These are phyloP conservation scores for Empis stercorea DNA, from an alignment of 2,888 invertebrate genomes.

Conservation along the genomic window DNA sequence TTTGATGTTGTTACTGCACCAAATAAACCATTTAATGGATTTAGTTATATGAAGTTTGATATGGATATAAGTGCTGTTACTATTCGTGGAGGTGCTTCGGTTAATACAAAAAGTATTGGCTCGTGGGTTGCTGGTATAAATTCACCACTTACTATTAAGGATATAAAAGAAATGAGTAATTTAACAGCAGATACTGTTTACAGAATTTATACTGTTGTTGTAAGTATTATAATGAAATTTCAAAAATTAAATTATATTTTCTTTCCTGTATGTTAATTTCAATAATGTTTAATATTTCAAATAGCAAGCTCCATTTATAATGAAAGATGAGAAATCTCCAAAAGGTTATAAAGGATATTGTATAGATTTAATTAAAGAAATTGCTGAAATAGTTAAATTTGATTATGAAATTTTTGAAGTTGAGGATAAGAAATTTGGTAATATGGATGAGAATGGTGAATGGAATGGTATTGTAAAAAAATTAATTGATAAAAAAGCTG, in stretches of 20 bases:
- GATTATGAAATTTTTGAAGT: constrained; percentile 78
- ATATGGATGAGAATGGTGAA: constrained; percentile 72
- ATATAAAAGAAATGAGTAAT: constrained; percentile 54
- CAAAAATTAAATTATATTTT: constrained; percentile 2
- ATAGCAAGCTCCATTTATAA: constrained; percentile 74
- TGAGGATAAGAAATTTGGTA: constrained; percentile 73
- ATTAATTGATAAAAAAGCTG: constrained; percentile 73
- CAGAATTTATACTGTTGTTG: constrained; percentile 71
- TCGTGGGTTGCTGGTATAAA: constrained; percentile 67
- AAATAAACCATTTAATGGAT: constrained; percentile 47
- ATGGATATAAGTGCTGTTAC: constrained; percentile 58
- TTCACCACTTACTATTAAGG: constrained; percentile 49
- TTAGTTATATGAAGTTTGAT: constrained; percentile 61
- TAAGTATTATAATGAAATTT: too few species aligned
- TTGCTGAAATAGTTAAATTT: constrained; percentile 71
- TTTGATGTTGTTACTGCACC: constrained; percentile 48
- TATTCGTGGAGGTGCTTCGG: constrained; percentile 58
- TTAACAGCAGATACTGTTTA: constrained; percentile 74
- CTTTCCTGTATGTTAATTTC: not conserved
- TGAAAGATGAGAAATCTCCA: constrained; percentile 50
- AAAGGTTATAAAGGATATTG: constrained; percentile 78
- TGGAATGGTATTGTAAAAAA: constrained; percentile 80
- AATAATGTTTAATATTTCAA: not conserved
- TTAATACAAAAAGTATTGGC: constrained; percentile 56
- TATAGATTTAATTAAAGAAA: constrained; percentile 82